Conservation (phyloP, 2,888 invertebrate genomes). For the Ennomos erosarius region DNA sequence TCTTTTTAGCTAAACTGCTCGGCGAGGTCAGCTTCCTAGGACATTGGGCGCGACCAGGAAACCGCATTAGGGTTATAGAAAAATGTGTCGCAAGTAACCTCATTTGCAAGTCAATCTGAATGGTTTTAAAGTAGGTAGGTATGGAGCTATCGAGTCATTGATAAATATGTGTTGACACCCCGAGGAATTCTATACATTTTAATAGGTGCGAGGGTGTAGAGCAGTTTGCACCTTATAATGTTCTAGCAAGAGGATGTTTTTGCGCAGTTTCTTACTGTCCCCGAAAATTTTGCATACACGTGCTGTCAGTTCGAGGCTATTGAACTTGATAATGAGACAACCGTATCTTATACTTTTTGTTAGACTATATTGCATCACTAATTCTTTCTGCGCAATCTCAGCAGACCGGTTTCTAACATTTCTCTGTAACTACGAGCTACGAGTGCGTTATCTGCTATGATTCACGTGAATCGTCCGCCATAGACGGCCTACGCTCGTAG, state of each 20-base stretch:
- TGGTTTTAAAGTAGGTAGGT: slow-evolving; percentile 54
- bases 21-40: slow-evolving; percentile 17
- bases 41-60: slow-evolving; percentile 57
- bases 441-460: slow-evolving; percentile 50
- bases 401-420: slow-evolving; percentile 49
- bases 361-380: slow-evolving; percentile 73
- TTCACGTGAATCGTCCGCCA: slow-evolving; percentile 46
- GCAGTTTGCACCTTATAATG: slow-evolving; percentile 76
- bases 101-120: slow-evolving; percentile 62
- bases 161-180: slow-evolving; percentile 77
- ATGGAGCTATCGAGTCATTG: slow-evolving; percentile 68
- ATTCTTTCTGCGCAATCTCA: slow-evolving; percentile 58
- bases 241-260: slow-evolving; percentile 65
- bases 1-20: slow-evolving; percentile 3
- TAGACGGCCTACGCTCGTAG: slow-evolving; percentile 33
- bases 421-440: slow-evolving; percentile 36
- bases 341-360: slow-evolving; percentile 73
- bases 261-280: slow-evolving; percentile 60
- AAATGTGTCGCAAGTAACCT: slow-evolving; percentile 54
- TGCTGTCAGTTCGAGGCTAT: slow-evolving; percentile 79
- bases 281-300: slow-evolving; percentile 81
- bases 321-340: slow-evolving; percentile 83
- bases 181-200: slow-evolving; percentile 74
- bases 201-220: slow-evolving; percentile 53
- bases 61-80: slow-evolving; percentile 45